phyloP scores from a whole-genome alignment of 1,140 invertebrate species.

The Sitobion miscanthi region DNA sequence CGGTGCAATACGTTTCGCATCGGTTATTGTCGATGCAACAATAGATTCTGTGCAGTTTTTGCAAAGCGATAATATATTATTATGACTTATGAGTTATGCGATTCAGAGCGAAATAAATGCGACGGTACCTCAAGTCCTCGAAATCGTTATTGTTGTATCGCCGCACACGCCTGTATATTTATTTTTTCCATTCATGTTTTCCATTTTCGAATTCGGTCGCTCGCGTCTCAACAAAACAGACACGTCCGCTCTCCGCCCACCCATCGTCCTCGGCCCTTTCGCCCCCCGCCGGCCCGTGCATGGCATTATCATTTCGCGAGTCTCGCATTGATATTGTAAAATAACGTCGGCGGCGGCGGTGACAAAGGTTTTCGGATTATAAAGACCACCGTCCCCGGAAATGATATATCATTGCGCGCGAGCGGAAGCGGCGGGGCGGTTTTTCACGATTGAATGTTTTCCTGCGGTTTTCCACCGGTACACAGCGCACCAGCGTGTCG shows the following conservation, averaged over 20 bases:
- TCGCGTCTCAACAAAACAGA: neutral
- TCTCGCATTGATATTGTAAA: constrained; percentile 7
- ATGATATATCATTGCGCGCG: neutral
- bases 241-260: neutral
- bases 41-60: neutral
- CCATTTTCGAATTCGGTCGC: neutral
- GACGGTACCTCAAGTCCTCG: neutral
- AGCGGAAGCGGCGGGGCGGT: neutral
- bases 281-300: too few species aligned
- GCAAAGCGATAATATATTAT: neutral
- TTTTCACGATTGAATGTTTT: constrained; percentile 18
- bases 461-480: neutral
- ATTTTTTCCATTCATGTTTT: neutral
- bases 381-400: neutral
- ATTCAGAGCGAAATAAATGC: neutral
- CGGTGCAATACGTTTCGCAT: neutral
- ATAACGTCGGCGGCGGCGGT: neutral
- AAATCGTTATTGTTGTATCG: neutral
- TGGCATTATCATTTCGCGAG: neutral
- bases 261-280: too few species aligned
- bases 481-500: neutral
- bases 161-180: neutral
- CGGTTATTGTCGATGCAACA: neutral
- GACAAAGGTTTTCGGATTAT: constrained; percentile 15
- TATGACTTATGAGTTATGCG: neutral